Evolutionary conservation across 2,888 invertebrate species (phyloP), one percentile per base, ranked within the genome.

Genomic region (Eupithecia tripunctaria): DNA sequence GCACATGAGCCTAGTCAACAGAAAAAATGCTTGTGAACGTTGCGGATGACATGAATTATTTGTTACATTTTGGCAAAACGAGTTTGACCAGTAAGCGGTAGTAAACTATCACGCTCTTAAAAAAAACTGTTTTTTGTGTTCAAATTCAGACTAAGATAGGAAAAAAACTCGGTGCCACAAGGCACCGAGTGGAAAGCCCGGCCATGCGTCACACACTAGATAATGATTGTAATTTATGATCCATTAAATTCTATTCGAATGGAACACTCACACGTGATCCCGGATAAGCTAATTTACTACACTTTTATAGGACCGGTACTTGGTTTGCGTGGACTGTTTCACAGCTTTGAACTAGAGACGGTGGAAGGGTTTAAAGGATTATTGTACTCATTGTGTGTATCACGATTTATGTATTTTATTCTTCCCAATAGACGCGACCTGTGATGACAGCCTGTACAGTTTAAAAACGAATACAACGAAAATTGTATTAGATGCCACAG

Each of bases 141-240:
- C n/a, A n/a, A n/a, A n/a, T n/a, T n/a, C n/a, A n/a, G n/a, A n/a
- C n/a, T n/a, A n/a, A n/a, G n/a, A n/a, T n/a, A n/a, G n/a, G n/a
- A n/a, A n/a, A n/a, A 32, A 6, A 25, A 64, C 38, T 36, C 59
- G 12, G 75, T 66, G 68, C 60, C 68, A 64, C 32, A 70, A 67
- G 3, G 36, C 73, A 72, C 68, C 60, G 74, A 72, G 67, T 73
- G 67, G 74, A 69, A 76, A 78, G 70, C 73, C 69, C 79, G 66
- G 70, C 70, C 76, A 79, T 76, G 79, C 79, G 74, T 76, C 73
- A 70, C 72, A 68, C 73, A 76, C 76, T 73, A 78, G 76, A 79
- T 79, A 78, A 76, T 78, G 71, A 76, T 78, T 74, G 70, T 68
- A 72, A 77, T 76, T 77, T 73, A 78, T 76, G 73, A 68, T 29